These are phyloP conservation scores for Protula sp. DNA, from an alignment of 2,888 invertebrate genomes.

Conservation along the genomic window DNA sequence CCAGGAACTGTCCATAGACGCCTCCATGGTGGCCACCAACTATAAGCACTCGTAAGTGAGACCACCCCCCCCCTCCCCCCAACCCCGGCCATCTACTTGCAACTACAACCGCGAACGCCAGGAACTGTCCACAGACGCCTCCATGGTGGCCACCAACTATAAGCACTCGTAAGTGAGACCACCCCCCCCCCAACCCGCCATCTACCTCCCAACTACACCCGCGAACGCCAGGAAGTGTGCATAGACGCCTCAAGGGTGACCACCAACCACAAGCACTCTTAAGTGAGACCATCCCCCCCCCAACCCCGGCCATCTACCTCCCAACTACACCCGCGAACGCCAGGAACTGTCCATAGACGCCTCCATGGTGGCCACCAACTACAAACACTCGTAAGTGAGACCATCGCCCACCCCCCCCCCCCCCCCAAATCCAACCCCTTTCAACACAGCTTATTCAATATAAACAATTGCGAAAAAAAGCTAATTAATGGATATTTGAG, in stretches of 20 bases:
- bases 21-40: constrained; percentile 45
- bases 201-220: too few species aligned
- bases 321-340: constrained; percentile 43
- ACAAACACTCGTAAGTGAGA: constrained; percentile 38
- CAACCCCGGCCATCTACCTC: too few species aligned
- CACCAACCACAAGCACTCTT: constrained; percentile 38
- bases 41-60: constrained; percentile 40
- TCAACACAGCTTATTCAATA: too few species aligned
- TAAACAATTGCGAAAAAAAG: too few species aligned
- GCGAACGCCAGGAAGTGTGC: constrained; percentile 45
- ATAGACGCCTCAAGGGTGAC: constrained; percentile 49
- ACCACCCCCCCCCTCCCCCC: too few species aligned
- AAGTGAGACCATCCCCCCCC: constrained; percentile 30
- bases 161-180: too few species aligned
- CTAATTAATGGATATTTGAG: too few species aligned
- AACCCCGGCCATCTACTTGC: too few species aligned
- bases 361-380: constrained; percentile 44
- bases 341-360: constrained; percentile 49
- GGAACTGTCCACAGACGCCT: constrained; percentile 48
- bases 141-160: constrained; percentile 43
- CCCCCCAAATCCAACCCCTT: too few species aligned
- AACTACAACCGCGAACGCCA: too few species aligned
- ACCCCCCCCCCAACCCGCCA: too few species aligned
- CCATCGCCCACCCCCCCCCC: too few species aligned
- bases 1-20: constrained; percentile 48